A percentile compares a stretch with the other conserved stretches of the same genome.
Conservation (phyloP, 1,140 invertebrate species). For the Drosophila kikkawai region DNA sequence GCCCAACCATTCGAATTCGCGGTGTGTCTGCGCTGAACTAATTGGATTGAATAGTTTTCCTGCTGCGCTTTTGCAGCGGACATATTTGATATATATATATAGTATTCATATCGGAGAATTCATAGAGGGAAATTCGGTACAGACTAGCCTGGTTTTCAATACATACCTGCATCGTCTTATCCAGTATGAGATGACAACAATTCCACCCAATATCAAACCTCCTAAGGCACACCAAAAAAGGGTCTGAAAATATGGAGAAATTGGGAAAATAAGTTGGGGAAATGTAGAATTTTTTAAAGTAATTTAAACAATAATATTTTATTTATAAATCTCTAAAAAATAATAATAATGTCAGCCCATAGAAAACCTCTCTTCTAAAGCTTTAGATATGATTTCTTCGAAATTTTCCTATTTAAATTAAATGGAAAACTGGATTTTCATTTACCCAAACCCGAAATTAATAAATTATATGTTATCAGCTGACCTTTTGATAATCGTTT, state of each 20-base stretch:
- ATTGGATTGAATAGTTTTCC: conserved; percentile 61
- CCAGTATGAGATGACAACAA: conserved; percentile 84
- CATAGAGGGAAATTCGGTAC: not conserved
- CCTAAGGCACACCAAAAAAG: conserved; percentile 84
- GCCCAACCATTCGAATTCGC: conserved; percentile 16
- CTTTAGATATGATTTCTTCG: too few species aligned
- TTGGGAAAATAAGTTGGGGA: rapidly evolving
- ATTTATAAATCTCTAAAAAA: too few species aligned
- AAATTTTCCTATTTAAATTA: not conserved
- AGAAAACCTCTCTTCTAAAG: too few species aligned
- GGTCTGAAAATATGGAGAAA: conserved; percentile 53
- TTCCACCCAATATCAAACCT: conserved; percentile 81
- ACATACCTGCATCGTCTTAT: conserved; percentile 85
- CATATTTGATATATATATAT: conserved; percentile 1
- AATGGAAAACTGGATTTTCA: too few species aligned
- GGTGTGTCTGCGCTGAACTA: conserved; percentile 12
- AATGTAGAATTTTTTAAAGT: not conserved
- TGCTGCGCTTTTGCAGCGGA: conserved; percentile 22
- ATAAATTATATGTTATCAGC: conserved; percentile 26
- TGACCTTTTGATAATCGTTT: conserved; percentile 1
- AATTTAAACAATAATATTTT: not conserved
- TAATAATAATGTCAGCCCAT: too few species aligned
- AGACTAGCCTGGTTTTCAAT: not conserved
- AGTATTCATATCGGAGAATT: conserved; percentile 9
- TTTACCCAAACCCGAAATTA: conserved; percentile 1